Base-by-base conservation (phyloP, 2,113 vertebrate species). In the Chionodraco myersi region DNA sequence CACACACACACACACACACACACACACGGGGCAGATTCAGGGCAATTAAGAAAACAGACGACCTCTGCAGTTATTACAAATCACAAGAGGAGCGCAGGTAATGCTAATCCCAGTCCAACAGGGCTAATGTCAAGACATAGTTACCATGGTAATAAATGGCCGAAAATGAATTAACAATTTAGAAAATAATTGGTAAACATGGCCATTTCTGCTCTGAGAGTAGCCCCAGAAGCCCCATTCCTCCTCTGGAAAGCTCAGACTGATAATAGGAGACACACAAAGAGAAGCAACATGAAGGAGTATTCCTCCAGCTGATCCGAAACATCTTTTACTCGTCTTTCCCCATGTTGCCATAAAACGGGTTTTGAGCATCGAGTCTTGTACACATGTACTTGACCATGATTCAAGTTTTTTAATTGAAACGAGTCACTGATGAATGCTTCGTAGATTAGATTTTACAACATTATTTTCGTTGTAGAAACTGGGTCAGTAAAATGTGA, bases 71-170 rank as follows among this genome's bases (percentile, higher is more conserved):
- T 80, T 79, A 72, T 71, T 65, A 59, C 61, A 79, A 79, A 80
- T 72, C 59, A 61, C 49, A 69, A 72, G 62, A 80, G 45, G 49
- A 83, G 54, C 73, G 26, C 47, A 80, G 77, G 52, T 83, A 78
- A 65, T 71, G 62, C 70, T 34, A 10, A 16, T 79, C 72, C 69
- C 61, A 59, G 56, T 72, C 18, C 10, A 73, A 41, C 54, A 26
- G 9, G 53, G 57, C 48, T 61, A 44, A 78, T 79, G 64, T 79
- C 71, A 83, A 75, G 70, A 70, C 75, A 64, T 67, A 23, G 80
- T 92, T 81, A 68, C 86, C 74, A 83, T 89, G 85, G 84, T 58
- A 63, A 90, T 76, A 82, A 81, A 83, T 83, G 54, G 52, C 36
- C 45, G 53, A 60, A 80, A 79, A 86, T 76, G 6, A 88, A 89